Base-by-base conservation (phyloP, 2,797 vertebrate genomes). In the Bradypodion ventrale region DNA sequence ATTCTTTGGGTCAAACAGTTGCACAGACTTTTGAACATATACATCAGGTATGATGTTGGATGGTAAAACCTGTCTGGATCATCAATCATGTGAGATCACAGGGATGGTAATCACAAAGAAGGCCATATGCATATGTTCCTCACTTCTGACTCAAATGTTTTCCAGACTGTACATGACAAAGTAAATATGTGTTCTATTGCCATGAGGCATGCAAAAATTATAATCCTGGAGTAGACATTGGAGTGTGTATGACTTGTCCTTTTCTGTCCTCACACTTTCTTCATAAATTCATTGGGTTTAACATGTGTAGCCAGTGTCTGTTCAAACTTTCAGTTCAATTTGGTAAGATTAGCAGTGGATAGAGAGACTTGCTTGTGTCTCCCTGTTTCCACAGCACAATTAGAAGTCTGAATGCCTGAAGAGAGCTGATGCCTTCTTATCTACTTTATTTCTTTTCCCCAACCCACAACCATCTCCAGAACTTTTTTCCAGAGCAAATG, bases 401-500 rank as follows among this genome's bases (percentile, higher is more conserved):
- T 70, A 9, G 66, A 40, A 40, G 9, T 42, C 40, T 70, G 21
- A 42, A 70, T 70, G 37, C 25, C 32, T 69, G 35, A 25, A 70
- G 68, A 70, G 21, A 9, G 23, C 68, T 70, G 23, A 70, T 25
- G 12, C 73, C 59, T 49, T 23, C 25, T n/a, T n/a, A 27, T 27
- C 52, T 62, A 19, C 52, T 75, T n/a, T 56, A 1, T 80, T 40
- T 82, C 13, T 85, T 40, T 69, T 16, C 21, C 19, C 35, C 15
- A 46, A 69, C 13, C 52, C 4, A 49, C 25, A 21, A 15, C 66
- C n/a, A 37, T 42, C 4, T 7, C 32, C 42, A 99, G 98, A 98
- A 98, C 95, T 99, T 99, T 95, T 99, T 99, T 92, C 98, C 98
- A 46, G 98, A 99, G 84, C 98, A 99, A 94, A 99, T 99, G 98